Conservation (phyloP, 2,888 invertebrate genomes). For the Stictocephala bisonia region DNA sequence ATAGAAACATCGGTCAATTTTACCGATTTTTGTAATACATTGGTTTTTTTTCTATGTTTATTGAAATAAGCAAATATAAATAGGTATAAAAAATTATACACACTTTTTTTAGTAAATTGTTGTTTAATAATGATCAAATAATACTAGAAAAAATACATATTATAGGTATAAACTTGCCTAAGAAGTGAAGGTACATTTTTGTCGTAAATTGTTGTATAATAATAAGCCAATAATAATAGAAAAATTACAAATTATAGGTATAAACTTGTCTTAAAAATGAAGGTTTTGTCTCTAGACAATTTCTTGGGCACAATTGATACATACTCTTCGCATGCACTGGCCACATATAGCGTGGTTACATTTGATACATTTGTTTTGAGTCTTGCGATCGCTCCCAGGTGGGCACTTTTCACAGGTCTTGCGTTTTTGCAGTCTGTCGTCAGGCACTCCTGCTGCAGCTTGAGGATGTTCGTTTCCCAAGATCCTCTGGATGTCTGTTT, state of each 20-base stretch:
- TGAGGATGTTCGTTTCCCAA: slow-evolving; percentile 26
- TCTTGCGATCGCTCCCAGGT: slow-evolving; percentile 31
- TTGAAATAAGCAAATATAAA: too few species aligned
- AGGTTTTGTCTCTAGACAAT: too few species aligned
- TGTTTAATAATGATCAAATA: too few species aligned
- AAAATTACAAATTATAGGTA: too few species aligned
- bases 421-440: slow-evolving; percentile 41
- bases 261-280: too few species aligned
- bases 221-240: too few species aligned
- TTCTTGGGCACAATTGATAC: slow-evolving; percentile 37
- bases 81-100: too few species aligned
- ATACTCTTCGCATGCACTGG: slow-evolving; percentile 19
- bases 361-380: slow-evolving; percentile 45
- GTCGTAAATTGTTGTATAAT: too few species aligned
- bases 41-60: slow-evolving; percentile 19
- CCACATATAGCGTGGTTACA: slow-evolving; percentile 34
- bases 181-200: not conserved
- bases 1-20: slow-evolving; percentile 30
- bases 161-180: too few species aligned
- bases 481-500: slow-evolving; percentile 26
- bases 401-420: slow-evolving; percentile 43
- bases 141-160: too few species aligned
- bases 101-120: too few species aligned
- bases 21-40: slow-evolving; percentile 3
- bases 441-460: slow-evolving; percentile 29